These are phyloP conservation scores for Drosophila takahashii DNA, from an alignment of 1,140 invertebrate genomes.

Conservation along the genomic window DNA sequence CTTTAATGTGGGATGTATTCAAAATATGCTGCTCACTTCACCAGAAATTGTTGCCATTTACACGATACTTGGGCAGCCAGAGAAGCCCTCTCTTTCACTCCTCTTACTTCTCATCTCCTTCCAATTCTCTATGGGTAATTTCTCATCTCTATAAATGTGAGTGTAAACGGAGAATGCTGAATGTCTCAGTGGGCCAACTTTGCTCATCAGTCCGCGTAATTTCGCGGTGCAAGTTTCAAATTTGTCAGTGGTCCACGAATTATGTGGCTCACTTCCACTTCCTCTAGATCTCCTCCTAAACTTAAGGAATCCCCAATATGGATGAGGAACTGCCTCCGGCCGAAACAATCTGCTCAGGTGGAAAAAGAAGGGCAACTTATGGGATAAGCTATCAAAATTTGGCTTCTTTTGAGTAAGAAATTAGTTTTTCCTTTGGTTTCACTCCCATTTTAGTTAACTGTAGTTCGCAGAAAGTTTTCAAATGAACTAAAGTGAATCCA, in stretches of 20 bases:
- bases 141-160: constrained; percentile 38
- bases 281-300: background rate
- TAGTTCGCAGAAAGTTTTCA: constrained; percentile 46
- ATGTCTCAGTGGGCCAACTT: constrained; percentile 52
- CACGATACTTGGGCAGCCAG: constrained; percentile 55
- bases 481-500: constrained; percentile 36
- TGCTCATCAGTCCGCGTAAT: constrained; percentile 73
- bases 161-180: constrained; percentile 22
- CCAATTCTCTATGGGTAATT: constrained; percentile 32
- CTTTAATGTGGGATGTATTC: constrained; percentile 11
- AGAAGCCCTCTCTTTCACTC: background rate
- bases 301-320: constrained; percentile 1
- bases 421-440: constrained; percentile 61
- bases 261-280: constrained; percentile 28
- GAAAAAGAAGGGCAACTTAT: background rate
- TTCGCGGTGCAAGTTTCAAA: constrained; percentile 68
- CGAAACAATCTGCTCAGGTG: constrained; percentile 61
- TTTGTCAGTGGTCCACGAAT: constrained; percentile 63
- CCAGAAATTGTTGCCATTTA: constrained; percentile 61
- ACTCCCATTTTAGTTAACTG: constrained; percentile 27
- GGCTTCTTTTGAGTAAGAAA: constrained; percentile 45
- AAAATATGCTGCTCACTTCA: constrained; percentile 34
- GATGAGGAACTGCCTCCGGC: constrained; percentile 37
- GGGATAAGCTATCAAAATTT: constrained; percentile 3
- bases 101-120: background rate